Base-by-base conservation (phyloP, 2,888 invertebrate genomes). In the Argyresthia goedartella region DNA sequence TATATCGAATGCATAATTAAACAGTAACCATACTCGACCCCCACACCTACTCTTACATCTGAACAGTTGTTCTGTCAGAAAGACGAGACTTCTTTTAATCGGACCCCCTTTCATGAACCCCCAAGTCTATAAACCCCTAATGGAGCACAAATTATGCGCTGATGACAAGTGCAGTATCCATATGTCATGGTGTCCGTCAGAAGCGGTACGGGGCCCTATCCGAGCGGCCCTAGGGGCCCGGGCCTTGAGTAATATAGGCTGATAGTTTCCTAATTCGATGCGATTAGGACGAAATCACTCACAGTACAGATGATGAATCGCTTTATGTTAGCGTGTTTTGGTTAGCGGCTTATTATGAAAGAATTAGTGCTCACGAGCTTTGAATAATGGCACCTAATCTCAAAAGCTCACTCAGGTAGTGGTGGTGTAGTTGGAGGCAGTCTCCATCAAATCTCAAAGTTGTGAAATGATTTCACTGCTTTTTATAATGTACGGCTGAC, bases 91-190 rank as follows among this genome's bases (percentile, higher is more conserved):
- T 58, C 72, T 81, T 49, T 70, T 77, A 78, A 81, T 80, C 76
- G 73, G 69, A 72, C 78, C 76, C 70, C 72, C 72, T 78, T 73
- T 79, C 73, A 76, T 62, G 70, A 73, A 65, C 67, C 61, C 15
- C 25, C 65, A 63, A 66, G 59, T 62, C 69, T 69, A 76, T 74
- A 68, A 67, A 70, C 66, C 67, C 66, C 71, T 85, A 84, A 85
- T 85, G 75, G 84, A 74, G 76, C 65, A 81, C 82, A 81, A 85
- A 86, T 86, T 84, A 85, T 79, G 76, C 75, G 60, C 61, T 63
- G 68, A 78, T 25, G 25, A 81, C 85, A 85, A 84, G 84, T 85
- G 84, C 78, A 51, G 66, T 54, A 65, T 76, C 64, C 85, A 84
- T 85, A 84, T 84, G 86, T 72, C 82, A 71, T 66, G 68, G 84